Conservation (phyloP, 1,140 invertebrate genomes). For the Apis laboriosa region DNA sequence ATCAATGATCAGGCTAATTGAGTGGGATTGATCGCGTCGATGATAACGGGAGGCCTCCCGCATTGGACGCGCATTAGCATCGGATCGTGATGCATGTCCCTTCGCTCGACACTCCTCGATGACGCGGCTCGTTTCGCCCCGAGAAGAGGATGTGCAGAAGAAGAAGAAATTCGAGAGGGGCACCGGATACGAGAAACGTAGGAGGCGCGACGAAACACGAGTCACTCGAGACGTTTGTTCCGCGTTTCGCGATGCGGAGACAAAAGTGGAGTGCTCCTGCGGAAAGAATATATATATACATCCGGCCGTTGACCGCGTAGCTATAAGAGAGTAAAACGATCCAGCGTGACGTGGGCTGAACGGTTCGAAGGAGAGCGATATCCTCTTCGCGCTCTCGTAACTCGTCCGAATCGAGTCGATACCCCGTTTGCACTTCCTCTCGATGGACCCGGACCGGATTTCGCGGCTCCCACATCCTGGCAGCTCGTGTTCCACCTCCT, state of each 20-base stretch:
- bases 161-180: constrained; percentile 17
- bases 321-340: constrained; percentile 75
- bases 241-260: constrained; percentile 29
- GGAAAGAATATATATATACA: constrained; percentile 63
- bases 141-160: not conserved
- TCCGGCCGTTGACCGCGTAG: constrained; percentile 11
- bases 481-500: constrained; percentile 64
- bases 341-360: constrained; percentile 69
- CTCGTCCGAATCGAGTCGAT: not conserved
- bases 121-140: no score
- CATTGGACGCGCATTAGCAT: constrained; percentile 69
- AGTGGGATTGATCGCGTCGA: constrained; percentile 80
- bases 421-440: constrained; percentile 40
- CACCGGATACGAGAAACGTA: constrained; percentile 11
- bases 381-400: no score
- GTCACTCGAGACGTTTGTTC: constrained; percentile 69
- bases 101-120: constrained; percentile 60
- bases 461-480: constrained; percentile 74
- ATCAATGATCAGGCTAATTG: constrained; percentile 81
- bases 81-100: constrained; percentile 73
- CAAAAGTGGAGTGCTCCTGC: constrained; percentile 60
- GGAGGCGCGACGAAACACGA: not conserved
- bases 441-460: constrained; percentile 70
- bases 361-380: constrained; percentile 18
- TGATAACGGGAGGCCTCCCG: constrained; percentile 73